Evolutionary conservation across 2,113 vertebrate genomes (phyloP).

Genomic region (Sylvietta virens): DNA sequence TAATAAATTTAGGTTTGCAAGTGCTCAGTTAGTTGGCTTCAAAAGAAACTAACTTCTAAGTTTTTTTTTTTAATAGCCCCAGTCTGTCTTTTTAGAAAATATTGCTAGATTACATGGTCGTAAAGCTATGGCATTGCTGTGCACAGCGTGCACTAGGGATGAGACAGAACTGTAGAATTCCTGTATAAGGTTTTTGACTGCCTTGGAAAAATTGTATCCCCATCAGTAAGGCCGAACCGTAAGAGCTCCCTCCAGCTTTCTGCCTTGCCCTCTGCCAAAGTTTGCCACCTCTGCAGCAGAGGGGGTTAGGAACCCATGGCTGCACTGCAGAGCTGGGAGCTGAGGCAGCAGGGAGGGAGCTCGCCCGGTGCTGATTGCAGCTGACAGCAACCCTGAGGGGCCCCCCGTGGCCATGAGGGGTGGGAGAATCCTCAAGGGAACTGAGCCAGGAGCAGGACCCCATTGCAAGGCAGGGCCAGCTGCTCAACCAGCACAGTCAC

Average conservation of each 20-base stretch:
- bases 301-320: accelerated
- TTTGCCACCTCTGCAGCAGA: neutral
- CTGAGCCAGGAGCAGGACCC: neutral
- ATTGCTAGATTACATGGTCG: neutral
- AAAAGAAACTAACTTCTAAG: neutral
- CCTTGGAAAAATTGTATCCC: neutral
- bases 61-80: neutral
- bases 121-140: neutral
- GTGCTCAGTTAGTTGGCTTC: neutral
- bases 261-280: neutral
- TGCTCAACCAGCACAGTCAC: neutral
- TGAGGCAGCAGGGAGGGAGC: neutral
- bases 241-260: neutral
- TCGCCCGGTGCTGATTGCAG: neutral
- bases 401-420: accelerated
- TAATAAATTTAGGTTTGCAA: neutral
- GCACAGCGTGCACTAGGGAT: neutral
- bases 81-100: neutral
- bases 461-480: neutral
- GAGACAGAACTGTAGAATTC: neutral
- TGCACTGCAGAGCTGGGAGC: accelerated
- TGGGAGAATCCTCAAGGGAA: neutral
- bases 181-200: neutral
- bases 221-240: neutral
- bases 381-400: neutral